phyloP scores from a whole-genome alignment of 2,797 vertebrate species.

The Sitta carolinensis region DNA sequence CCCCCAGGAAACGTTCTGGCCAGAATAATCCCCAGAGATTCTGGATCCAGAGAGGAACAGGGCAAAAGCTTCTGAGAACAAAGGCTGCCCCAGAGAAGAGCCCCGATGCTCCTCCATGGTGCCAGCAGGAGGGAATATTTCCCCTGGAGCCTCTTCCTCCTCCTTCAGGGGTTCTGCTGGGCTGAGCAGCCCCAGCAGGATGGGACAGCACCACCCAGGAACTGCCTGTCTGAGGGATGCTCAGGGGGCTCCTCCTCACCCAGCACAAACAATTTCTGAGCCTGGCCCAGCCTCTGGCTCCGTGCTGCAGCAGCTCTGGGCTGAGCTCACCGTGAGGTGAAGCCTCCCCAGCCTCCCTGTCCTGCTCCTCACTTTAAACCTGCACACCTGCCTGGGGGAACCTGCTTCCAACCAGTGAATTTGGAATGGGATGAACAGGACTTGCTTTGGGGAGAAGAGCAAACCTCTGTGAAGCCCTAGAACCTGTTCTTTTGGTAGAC shows the following conservation, averaged over 20 bases:
- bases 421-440: background rate
- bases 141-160: background rate
- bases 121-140: background rate
- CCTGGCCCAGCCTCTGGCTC: background rate
- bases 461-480: conserved; percentile 18
- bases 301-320: background rate
- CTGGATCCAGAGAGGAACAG: background rate
- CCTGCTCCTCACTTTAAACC: background rate
- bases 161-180: background rate
- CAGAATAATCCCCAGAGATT: background rate
- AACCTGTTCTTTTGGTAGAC: background rate
- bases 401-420: background rate
- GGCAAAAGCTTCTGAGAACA: background rate
- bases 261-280: background rate
- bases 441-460: background rate
- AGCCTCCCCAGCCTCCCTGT: background rate
- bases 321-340: background rate
- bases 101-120: background rate
- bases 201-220: background rate
- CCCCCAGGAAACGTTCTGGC: background rate
- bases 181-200: background rate
- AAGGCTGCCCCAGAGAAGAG: background rate
- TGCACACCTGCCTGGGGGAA: background rate
- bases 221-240: background rate
- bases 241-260: background rate